Evolutionary conservation across 2,113 vertebrate species (phyloP).

Genomic region (Upupa epops): DNA sequence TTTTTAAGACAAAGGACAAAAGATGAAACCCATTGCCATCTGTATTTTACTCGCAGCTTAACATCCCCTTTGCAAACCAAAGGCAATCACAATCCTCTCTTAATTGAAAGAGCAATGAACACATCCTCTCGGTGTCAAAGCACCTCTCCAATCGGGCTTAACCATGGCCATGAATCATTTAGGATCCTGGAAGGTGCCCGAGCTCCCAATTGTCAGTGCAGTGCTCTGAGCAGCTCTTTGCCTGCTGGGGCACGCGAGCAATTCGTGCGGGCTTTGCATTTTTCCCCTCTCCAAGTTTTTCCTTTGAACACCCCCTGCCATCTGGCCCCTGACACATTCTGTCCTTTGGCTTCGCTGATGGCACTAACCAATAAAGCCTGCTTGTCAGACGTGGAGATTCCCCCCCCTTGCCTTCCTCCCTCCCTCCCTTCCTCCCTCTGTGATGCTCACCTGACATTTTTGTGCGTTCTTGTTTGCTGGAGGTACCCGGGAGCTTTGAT

Average conservation of each 20-base stretch:
- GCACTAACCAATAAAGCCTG: neutral
- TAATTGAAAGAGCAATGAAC: neutral
- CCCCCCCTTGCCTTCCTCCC: no score
- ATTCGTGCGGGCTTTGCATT: slow-evolving; percentile 17
- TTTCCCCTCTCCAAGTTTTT: neutral
- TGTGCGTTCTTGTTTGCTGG: neutral
- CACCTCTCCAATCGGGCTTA: neutral
- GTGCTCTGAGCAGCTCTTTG: neutral
- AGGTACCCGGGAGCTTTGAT: neutral
- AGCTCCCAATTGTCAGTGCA: neutral
- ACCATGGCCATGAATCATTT: neutral
- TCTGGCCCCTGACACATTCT: slow-evolving; percentile 9
- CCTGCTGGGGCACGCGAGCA: neutral
- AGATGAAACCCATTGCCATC: neutral
- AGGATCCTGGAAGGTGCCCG: neutral
- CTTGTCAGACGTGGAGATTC: neutral
- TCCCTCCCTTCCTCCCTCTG: no score
- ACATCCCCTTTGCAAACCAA: neutral
- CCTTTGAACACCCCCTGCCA: slow-evolving; percentile 26
- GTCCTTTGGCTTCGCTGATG: slow-evolving; percentile 48
- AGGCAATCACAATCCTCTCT: neutral
- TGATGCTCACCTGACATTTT: neutral
- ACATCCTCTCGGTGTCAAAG: neutral
- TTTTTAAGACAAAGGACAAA: neutral
- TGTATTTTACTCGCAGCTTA: neutral